These are phyloP conservation scores for Epiblema foenella DNA, from an alignment of 2,888 invertebrate genomes.

Conservation along the genomic window DNA sequence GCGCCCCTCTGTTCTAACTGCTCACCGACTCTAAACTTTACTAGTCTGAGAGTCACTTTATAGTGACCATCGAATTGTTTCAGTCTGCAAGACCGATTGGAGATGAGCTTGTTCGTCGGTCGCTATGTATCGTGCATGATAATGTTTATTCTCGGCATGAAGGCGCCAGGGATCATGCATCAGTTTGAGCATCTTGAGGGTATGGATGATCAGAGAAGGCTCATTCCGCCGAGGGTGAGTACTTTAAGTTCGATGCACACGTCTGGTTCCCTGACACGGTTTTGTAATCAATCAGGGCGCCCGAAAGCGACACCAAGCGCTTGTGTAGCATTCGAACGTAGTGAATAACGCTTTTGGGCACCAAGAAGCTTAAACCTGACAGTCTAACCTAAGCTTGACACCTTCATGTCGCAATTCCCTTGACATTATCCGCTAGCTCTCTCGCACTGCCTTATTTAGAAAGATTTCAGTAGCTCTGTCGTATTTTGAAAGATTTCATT, in stretches of 20 bases:
- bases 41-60: too few species aligned
- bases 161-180: constrained; percentile 92
- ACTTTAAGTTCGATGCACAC: neutral
- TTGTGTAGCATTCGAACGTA: neutral
- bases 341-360: neutral
- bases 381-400: too few species aligned
- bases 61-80: constrained; percentile 43
- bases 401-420: too few species aligned
- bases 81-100: constrained; percentile 91
- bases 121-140: constrained; percentile 91
- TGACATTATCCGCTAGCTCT: too few species aligned
- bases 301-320: neutral
- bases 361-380: too few species aligned
- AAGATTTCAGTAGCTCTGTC: too few species aligned
- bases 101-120: constrained; percentile 93
- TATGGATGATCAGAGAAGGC: constrained; percentile 74
- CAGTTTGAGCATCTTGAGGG: constrained; percentile 85
- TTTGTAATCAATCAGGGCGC: neutral
- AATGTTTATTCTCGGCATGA: constrained; percentile 93
- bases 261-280: neutral
- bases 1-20: too few species aligned
- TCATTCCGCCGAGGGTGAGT: constrained; percentile 72
- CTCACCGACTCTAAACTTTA: neutral
- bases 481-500: too few species aligned
- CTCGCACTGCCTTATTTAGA: too few species aligned